A percentile compares a stretch with the other conserved stretches of the same genome.
phyloP scores from a whole-genome alignment of 2,113 vertebrate species.

The Nematolebias whitei region DNA sequence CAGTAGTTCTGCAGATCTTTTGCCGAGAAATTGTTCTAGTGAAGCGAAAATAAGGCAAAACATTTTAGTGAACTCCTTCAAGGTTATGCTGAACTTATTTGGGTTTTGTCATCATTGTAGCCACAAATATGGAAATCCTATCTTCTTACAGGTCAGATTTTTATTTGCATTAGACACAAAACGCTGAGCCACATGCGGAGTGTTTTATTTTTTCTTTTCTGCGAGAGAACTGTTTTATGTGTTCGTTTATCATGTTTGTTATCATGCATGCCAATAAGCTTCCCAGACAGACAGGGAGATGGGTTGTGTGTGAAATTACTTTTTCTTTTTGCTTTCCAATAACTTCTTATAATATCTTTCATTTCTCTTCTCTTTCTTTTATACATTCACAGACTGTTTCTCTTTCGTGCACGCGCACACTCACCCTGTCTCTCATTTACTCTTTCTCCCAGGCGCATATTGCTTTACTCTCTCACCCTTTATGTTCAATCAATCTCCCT shows the following conservation, averaged over 20 bases:
- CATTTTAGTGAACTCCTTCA: slow-evolving; percentile 9
- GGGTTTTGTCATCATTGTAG: neutral
- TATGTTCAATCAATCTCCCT: slow-evolving; percentile 60
- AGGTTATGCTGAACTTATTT: slow-evolving; percentile 1
- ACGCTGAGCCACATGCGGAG: neutral
- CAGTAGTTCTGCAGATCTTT: neutral
- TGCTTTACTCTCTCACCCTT: slow-evolving; percentile 56
- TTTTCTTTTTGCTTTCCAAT: slow-evolving; percentile 66
- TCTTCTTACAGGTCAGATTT: neutral
- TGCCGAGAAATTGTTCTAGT: neutral
- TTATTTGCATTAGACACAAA: slow-evolving; percentile 11
- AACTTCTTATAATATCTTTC: slow-evolving; percentile 70
- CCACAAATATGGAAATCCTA: neutral
- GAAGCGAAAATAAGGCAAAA: neutral
- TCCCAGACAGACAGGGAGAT: slow-evolving; percentile 57
- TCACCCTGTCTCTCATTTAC: slow-evolving; percentile 41
- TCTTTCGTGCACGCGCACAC: slow-evolving; percentile 2
- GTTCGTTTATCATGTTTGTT: slow-evolving; percentile 66
- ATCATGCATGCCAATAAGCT: slow-evolving; percentile 58
- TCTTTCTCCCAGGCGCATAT: slow-evolving; percentile 49
- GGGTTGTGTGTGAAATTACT: slow-evolving; percentile 66
- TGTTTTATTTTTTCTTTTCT: slow-evolving; percentile 4
- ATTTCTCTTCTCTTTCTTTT: slow-evolving; percentile 46
- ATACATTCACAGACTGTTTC: slow-evolving; percentile 35
- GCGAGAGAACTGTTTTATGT: slow-evolving; percentile 33